Evolutionary conservation across 1,140 invertebrate genomes (phyloP).

Genomic region (Brachionus paranguensis): DNA sequence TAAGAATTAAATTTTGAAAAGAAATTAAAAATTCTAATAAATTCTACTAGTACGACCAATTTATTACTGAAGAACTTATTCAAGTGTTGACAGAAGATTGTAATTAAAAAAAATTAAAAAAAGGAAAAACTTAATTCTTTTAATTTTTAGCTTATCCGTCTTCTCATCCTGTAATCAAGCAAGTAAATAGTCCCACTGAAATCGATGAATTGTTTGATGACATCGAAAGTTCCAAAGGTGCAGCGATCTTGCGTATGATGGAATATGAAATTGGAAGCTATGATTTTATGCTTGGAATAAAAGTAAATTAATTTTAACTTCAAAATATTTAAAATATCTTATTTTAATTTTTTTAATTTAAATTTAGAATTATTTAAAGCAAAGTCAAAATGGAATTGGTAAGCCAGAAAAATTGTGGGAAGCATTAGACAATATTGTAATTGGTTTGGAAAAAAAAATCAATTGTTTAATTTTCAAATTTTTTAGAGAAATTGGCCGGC

Average conservation of each 20-base stretch:
- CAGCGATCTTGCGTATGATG: conserved; percentile 28
- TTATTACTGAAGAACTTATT: conserved; percentile 25
- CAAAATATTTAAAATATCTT: too few species aligned
- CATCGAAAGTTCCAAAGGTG: conserved; percentile 32
- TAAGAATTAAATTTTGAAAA: neutral
- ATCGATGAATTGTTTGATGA: conserved; percentile 32
- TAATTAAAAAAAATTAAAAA: neutral
- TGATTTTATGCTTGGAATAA: conserved; percentile 20
- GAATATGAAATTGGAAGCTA: conserved; percentile 28
- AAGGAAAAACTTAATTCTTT: neutral
- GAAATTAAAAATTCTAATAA: neutral
- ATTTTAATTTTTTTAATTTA: neutral
- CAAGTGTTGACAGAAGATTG: conserved; percentile 13
- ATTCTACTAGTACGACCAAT: conserved; percentile 24
- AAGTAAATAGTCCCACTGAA: conserved; percentile 8
- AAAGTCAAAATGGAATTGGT: conserved; percentile 34
- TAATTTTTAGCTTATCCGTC: conserved; percentile 26
- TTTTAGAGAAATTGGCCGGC: conserved; percentile 22
- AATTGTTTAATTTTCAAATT: neutral
- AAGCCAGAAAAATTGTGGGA: neutral
- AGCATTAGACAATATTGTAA: conserved; percentile 20
- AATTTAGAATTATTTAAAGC: conserved; percentile 24
- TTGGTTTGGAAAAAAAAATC: neutral
- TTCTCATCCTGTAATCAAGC: conserved; percentile 37
- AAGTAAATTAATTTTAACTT: neutral